phyloP scores from a whole-genome alignment of 2,797 vertebrate genomes.

The Mus minutoides region DNA sequence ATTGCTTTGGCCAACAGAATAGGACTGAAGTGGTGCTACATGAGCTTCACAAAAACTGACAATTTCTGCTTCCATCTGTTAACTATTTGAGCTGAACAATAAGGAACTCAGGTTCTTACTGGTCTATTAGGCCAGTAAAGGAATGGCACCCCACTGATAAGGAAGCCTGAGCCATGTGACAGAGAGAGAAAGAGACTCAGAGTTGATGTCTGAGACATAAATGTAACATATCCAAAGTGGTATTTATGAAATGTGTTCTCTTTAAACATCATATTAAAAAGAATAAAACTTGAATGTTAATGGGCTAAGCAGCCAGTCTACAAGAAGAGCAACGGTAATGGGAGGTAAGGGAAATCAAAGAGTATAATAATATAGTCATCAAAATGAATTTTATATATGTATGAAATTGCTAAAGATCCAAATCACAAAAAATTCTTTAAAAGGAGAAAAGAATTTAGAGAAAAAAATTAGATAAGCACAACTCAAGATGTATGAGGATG shows the following conservation, averaged over 20 bases:
- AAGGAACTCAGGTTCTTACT: background rate
- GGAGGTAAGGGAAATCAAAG: background rate
- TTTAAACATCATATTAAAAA: background rate
- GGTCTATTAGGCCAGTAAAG: no score
- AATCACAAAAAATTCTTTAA: background rate
- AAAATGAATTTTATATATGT: background rate
- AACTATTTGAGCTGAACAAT: background rate
- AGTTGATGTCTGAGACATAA: background rate
- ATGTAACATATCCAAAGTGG: background rate
- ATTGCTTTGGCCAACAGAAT: background rate
- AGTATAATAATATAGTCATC: background rate
- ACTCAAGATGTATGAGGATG: background rate
- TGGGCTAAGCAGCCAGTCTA: background rate
- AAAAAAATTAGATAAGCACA: background rate
- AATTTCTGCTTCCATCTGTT: background rate
- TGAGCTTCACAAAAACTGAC: background rate
- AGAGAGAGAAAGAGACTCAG: background rate
- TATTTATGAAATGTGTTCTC: background rate
- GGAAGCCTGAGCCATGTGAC: background rate
- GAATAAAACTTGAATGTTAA: constrained; percentile 10
- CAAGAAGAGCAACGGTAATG: background rate
- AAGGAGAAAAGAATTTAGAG: background rate
- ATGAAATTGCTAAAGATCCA: background rate
- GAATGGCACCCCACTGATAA: background rate
- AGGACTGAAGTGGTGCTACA: background rate